Evolutionary conservation across 2,113 vertebrate genomes (phyloP).

Genomic region (Dermatemys mawii): DNA sequence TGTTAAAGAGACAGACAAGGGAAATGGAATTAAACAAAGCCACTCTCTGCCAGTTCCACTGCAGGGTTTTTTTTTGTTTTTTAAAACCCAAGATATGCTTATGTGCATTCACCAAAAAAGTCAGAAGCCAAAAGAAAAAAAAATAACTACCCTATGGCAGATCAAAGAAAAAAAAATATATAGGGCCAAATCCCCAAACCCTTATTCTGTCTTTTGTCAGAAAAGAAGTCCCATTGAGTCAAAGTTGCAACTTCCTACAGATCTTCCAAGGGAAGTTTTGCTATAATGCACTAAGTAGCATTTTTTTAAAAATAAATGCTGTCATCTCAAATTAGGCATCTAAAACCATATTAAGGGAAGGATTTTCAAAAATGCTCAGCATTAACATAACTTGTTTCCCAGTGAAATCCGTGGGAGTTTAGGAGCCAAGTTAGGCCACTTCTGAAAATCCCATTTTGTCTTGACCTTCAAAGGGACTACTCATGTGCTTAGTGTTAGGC

Average conservation of each 20-base stretch:
- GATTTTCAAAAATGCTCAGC: background rate
- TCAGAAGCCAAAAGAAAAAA: background rate
- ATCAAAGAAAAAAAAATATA: background rate
- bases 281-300: background rate
- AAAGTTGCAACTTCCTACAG: background rate
- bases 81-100: background rate
- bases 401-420: background rate
- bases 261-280: background rate
- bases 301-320: background rate
- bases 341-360: background rate
- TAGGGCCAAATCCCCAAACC: background rate
- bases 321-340: background rate
- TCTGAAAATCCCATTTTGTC: background rate
- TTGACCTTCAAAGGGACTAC: background rate
- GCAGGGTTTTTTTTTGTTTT: background rate
- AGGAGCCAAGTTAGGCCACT: background rate
- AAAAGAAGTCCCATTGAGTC: background rate
- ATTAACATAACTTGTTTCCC: background rate
- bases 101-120: constrained; percentile 6
- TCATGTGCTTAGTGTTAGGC: background rate
- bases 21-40: background rate
- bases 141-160: background rate
- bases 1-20: background rate
- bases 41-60: background rate
- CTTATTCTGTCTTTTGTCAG: background rate